These are phyloP conservation scores for Tribolium castaneum DNA, from an alignment of 1,140 invertebrate species.

Conservation along the genomic window DNA sequence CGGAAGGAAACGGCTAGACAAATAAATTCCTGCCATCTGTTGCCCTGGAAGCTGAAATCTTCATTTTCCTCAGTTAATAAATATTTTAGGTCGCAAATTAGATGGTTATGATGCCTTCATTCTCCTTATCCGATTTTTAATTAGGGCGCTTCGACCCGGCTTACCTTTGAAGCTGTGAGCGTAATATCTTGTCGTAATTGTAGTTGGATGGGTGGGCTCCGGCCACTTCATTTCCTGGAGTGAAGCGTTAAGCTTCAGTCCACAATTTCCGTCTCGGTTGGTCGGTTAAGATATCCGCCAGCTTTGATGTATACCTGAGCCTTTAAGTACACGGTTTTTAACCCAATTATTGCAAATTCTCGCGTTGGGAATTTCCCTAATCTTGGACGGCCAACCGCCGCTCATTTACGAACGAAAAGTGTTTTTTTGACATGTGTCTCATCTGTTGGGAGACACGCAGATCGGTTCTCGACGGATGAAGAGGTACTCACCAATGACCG, in stretches of 20 bases:
- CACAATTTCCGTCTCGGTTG: constrained; percentile 51
- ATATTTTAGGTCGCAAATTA: not conserved
- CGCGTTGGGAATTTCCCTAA: constrained; percentile 1
- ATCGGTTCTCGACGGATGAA: not conserved
- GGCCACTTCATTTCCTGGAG: constrained; percentile 55
- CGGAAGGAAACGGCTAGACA: not conserved
- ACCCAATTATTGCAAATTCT: constrained; percentile 25
- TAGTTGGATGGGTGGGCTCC: constrained; percentile 44
- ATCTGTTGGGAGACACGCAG: not conserved
- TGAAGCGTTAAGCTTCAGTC: constrained; percentile 50
- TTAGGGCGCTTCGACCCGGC: constrained; percentile 9
- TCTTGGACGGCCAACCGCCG: not conserved
- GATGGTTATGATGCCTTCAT: constrained; percentile 3
- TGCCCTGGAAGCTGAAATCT: not conserved
- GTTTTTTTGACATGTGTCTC: not conserved
- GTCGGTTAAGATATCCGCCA: constrained; percentile 38
- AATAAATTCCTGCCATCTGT: not conserved
- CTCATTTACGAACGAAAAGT: not conserved
- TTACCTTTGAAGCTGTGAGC: constrained; percentile 21
- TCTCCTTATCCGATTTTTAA: constrained; percentile 19
- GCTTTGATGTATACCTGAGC: constrained; percentile 34
- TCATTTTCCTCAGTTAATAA: not conserved
- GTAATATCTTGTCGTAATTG: constrained; percentile 31
- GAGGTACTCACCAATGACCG: constrained; percentile 83
- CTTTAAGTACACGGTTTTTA: constrained; percentile 34